Base-by-base conservation (phyloP, 2,113 vertebrate genomes). In the Poicephalus gulielmi region DNA sequence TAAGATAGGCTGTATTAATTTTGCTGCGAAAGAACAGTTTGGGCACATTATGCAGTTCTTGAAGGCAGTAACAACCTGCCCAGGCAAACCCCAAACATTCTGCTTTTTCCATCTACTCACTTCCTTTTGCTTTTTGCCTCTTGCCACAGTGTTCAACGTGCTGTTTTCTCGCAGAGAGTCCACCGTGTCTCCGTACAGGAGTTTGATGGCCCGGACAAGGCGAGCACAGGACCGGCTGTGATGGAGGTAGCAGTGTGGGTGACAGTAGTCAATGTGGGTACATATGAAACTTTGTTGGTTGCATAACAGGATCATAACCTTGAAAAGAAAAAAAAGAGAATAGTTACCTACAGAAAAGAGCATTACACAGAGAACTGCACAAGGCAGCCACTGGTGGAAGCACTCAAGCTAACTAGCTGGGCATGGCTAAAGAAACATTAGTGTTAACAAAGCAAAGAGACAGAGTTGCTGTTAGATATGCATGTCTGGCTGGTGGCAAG, bases 221-320 rank as follows among this genome's bases (percentile, higher is more conserved):
- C 99, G 99, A 35, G 99, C 99, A 4, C 99, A 99, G 91, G 99
- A 99, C 49, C 99, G 99, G 95, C 99, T 99, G 97, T 99, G 99
- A 78, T 99, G 99, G 93, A 99, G 99, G 98, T 99, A 99, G 97
- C 99, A 99, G 97, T 99, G 99, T 0, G 99, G 99, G 92, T 99
- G 99, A 91, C 99, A 99, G 97, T 99, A 99, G 97, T 99, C 99
- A 22, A 99, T 86, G 41, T 99, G 99, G 10, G 99, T 99, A 49
- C 99, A 99, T 96, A 99, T 99, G 97, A 99, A 99, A 88, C 99
- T 99, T 91, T 99, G 99, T 97, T 99, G 99, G 97, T 99, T 99
- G 98, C 99, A 99, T 66, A 99, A 95, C 10, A 99, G 97, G 94
- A 99, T 99, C 99, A 99, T 99, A 53, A 99, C 99, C 99, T 99